Percentiles rank a stretch among this genome's conserved stretches.
phyloP scores from a whole-genome alignment of 1,140 invertebrate genomes.

The Wiebesia pumilae region DNA sequence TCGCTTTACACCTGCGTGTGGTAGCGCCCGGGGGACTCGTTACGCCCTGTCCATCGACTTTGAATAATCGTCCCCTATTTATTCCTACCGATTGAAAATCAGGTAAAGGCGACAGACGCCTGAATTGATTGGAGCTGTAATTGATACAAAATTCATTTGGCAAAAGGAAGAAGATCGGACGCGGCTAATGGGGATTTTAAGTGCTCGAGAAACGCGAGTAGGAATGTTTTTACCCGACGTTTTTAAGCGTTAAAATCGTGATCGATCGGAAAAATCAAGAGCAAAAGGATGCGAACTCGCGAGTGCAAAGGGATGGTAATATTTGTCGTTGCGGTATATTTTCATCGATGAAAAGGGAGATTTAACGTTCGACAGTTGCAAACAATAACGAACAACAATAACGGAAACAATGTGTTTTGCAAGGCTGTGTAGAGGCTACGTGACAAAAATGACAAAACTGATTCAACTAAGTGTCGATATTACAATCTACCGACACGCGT shows the following conservation, averaged over 20 bases:
- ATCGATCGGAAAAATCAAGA: too few relatives aligned
- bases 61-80: constrained; percentile 32
- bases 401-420: neutral
- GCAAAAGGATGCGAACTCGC: too few relatives aligned
- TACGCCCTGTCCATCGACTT: neutral
- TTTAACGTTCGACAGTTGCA: too few relatives aligned
- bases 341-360: too few relatives aligned
- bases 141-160: neutral
- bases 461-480: constrained; percentile 1
- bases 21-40: constrained; percentile 28
- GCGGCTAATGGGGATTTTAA: too few relatives aligned
- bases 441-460: constrained; percentile 22
- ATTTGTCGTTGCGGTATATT: too few relatives aligned
- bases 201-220: too few relatives aligned
- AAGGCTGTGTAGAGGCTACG: neutral
- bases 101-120: neutral
- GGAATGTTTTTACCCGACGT: too few relatives aligned
- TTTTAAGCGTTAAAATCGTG: too few relatives aligned
- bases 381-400: too few relatives aligned
- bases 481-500: neutral
- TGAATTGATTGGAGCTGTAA: neutral
- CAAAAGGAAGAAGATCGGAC: too few relatives aligned
- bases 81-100: constrained; percentile 45
- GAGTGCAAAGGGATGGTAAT: too few relatives aligned
- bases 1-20: constrained; percentile 40